Evolutionary conservation across 2,888 invertebrate genomes (phyloP).

Genomic region (Digitonthophagus gazella): DNA sequence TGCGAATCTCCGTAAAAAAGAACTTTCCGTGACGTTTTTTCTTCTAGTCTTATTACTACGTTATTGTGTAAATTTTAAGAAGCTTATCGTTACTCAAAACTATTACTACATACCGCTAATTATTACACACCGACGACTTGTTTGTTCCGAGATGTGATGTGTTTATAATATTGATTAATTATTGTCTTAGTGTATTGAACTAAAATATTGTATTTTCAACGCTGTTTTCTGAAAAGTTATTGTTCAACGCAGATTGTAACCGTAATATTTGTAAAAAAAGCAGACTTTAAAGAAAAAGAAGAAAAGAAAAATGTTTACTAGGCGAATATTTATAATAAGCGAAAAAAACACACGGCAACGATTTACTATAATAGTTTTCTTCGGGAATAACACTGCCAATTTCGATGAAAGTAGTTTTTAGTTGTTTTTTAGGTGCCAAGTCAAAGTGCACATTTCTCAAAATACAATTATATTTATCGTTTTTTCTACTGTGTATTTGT

Average conservation of each 20-base stretch:
- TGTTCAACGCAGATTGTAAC: background rate
- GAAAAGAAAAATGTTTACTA: background rate
- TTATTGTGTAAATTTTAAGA: background rate
- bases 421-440: background rate
- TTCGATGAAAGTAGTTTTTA: background rate
- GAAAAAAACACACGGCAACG: background rate
- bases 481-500: too few species aligned
- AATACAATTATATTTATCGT: too few species aligned
- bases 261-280: background rate
- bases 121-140: background rate
- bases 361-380: background rate
- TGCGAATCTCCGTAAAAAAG: too few species aligned
- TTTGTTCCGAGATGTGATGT: background rate
- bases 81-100: background rate
- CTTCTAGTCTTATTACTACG: background rate
- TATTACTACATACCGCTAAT: background rate
- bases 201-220: background rate
- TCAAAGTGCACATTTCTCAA: background rate
- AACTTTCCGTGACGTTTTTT: background rate
- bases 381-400: background rate
- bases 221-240: background rate
- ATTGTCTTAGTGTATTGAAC: background rate
- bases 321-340: background rate
- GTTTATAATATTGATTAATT: background rate
- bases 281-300: background rate